Conservation (phyloP, 2,797 vertebrate genomes). For the Acanthis flammea region DNA sequence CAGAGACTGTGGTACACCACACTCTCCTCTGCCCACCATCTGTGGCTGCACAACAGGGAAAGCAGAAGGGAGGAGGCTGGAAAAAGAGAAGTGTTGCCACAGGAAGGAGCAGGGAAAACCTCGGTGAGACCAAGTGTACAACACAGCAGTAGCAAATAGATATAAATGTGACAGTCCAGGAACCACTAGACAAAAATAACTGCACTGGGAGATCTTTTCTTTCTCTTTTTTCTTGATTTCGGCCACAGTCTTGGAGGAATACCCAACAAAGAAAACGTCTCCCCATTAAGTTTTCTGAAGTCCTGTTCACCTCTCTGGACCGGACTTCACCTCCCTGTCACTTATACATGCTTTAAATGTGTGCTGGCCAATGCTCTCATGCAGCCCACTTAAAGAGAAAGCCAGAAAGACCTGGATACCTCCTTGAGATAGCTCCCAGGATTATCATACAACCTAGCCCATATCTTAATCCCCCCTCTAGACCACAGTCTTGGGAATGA, state of each 20-base stretch:
- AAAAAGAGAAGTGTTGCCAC: background rate
- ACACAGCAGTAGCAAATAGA: background rate
- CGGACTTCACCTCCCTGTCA: background rate
- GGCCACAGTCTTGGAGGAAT: background rate
- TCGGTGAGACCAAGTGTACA: background rate
- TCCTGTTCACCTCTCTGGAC: background rate
- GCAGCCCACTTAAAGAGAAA: background rate
- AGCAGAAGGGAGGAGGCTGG: background rate
- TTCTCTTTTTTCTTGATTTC: background rate
- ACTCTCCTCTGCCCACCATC: background rate
- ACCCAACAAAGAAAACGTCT: background rate
- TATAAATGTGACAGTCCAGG: background rate
- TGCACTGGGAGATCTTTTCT: background rate
- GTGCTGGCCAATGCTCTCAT: background rate
- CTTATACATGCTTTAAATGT: background rate
- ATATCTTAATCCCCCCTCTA: background rate
- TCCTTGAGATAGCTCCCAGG: background rate
- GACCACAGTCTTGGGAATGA: background rate
- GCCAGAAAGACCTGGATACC: background rate
- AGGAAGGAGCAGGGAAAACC: background rate
- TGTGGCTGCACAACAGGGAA: background rate
- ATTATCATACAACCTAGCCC: background rate
- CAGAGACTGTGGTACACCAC: background rate
- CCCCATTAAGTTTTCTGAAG: background rate
- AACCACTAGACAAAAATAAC: background rate